A percentile compares a stretch with the other conserved stretches of the same genome.
Evolutionary conservation across 2,113 vertebrate species (phyloP).

Genomic region (Calcarius ornatus): DNA sequence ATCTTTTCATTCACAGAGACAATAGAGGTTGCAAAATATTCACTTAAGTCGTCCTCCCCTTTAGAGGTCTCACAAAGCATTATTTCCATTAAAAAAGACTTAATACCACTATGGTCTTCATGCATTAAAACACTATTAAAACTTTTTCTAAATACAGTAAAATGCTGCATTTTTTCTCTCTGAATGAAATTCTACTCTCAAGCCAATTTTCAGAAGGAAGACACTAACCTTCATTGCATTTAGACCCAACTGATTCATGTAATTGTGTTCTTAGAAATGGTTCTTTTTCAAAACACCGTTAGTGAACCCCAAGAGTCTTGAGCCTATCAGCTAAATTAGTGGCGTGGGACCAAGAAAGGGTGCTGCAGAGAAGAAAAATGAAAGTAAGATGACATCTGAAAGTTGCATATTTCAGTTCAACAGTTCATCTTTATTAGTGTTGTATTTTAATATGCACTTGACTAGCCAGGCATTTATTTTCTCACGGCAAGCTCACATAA

Average conservation of each 20-base stretch:
- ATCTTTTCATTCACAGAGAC: neutral
- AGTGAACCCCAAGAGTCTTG: neutral
- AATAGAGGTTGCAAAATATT: neutral
- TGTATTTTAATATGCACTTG: neutral
- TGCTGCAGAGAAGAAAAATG: neutral
- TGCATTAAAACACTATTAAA: neutral
- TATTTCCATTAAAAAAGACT: neutral
- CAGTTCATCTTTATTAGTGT: neutral
- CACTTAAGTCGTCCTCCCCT: neutral
- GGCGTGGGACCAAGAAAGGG: neutral
- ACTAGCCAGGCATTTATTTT: neutral
- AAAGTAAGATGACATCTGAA: neutral
- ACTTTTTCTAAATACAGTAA: neutral
- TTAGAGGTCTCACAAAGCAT: neutral
- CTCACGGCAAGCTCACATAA: neutral
- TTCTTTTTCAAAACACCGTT: neutral
- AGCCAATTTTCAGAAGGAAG: neutral
- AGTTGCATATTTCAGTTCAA: neutral
- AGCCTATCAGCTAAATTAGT: neutral
- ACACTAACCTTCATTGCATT: neutral
- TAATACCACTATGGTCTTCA: neutral
- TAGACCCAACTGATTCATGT: neutral
- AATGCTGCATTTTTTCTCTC: neutral
- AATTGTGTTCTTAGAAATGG: neutral
- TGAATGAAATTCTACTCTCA: neutral